Percentiles rank a stretch among this genome's conserved stretches.
These are phyloP conservation scores for Micrasema longulum DNA, from an alignment of 1,140 invertebrate genomes.

Conservation along the genomic window DNA sequence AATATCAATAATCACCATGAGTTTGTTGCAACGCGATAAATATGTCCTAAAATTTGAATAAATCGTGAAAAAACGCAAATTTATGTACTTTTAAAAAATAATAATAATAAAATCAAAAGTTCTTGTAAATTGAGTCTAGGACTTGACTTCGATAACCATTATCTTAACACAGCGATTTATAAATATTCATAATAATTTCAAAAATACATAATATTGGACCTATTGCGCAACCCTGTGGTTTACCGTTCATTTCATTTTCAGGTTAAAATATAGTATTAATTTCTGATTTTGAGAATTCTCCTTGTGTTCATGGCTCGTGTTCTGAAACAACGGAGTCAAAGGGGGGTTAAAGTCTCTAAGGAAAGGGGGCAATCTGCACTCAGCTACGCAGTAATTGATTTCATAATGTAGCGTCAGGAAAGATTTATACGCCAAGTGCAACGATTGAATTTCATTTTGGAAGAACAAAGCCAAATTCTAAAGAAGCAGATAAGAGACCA, in stretches of 20 bases:
- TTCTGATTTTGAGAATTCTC: constrained; percentile 11
- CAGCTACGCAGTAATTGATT: constrained; percentile 28
- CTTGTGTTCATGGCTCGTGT: background rate
- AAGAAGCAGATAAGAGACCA: background rate
- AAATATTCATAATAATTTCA: too few relatives aligned
- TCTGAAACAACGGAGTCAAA: background rate
- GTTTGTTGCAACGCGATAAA: too few relatives aligned
- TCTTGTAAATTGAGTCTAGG: too few relatives aligned
- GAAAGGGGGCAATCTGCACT: constrained; percentile 8
- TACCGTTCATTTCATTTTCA: background rate
- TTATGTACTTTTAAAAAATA: too few relatives aligned
- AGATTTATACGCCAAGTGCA: constrained; percentile 21
- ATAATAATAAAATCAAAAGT: too few relatives aligned
- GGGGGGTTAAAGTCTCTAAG: background rate
- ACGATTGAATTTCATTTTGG: background rate
- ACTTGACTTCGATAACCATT: too few relatives aligned
- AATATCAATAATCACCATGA: too few relatives aligned
- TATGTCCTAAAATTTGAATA: too few relatives aligned
- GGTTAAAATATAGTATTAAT: constrained; percentile 13
- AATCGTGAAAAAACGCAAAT: too few relatives aligned
- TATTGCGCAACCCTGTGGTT: background rate
- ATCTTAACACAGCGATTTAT: too few relatives aligned
- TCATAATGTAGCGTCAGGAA: constrained; percentile 21
- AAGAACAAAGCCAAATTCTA: constrained; percentile 7
- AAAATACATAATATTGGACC: background rate